Evolutionary conservation across 2,797 vertebrate species (phyloP).

Genomic region (Hoplostethus atlanticus): DNA sequence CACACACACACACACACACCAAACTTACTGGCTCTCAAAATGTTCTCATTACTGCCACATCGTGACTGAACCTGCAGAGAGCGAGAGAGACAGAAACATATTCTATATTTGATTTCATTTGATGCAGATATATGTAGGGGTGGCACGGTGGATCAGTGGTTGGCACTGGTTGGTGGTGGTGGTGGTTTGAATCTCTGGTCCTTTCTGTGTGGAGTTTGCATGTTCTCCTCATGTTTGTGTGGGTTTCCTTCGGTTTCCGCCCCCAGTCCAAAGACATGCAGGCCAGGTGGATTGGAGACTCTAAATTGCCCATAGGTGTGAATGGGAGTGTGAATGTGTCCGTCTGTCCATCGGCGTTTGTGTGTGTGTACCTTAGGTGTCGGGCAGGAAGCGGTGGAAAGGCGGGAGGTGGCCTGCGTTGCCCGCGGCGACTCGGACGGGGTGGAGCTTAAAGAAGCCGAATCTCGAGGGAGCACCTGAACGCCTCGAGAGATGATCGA

Average conservation of each 20-base stretch:
- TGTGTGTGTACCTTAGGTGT: conserved; percentile 92
- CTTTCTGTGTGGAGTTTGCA: too few species aligned
- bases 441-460: conserved; percentile 96
- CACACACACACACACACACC: conserved; percentile 1
- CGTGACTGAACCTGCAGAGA: conserved; percentile 95
- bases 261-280: too few species aligned
- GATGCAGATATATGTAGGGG: conserved; percentile 28
- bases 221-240: too few species aligned
- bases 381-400: conserved; percentile 96
- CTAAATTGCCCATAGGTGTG: neutral
- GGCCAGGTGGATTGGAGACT: too few species aligned
- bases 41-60: conserved; percentile 99
- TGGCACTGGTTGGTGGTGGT: too few species aligned
- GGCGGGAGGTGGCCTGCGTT: conserved; percentile 92
- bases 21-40: conserved; percentile 98
- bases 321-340: neutral
- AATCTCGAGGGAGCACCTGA: conserved; percentile 98
- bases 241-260: too few species aligned
- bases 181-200: too few species aligned
- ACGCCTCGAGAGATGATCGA: conserved; percentile 98
- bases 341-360: conserved; percentile 1
- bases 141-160: neutral
- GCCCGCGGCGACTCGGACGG: conserved; percentile 96
- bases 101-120: conserved; percentile 45
- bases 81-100: conserved; percentile 58